phyloP scores from a whole-genome alignment of 2,113 vertebrate species.

The Sakesphorus luctuosus region DNA sequence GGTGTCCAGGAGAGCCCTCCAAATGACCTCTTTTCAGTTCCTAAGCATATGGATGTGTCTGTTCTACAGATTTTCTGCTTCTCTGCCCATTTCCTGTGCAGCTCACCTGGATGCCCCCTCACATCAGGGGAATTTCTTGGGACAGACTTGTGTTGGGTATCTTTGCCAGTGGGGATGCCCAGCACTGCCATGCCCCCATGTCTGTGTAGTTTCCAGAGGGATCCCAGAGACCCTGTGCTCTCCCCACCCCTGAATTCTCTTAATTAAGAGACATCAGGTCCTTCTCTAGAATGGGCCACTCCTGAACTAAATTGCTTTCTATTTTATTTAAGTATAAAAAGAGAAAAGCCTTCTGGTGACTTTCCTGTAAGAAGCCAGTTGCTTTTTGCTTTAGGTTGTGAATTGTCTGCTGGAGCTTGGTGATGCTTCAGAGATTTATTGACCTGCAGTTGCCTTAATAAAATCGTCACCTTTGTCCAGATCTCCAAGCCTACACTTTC shows the following conservation, averaged over 20 bases:
- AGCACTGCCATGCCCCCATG: not conserved
- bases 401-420: not conserved
- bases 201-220: not conserved
- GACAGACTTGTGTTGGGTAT: not conserved
- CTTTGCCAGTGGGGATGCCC: not conserved
- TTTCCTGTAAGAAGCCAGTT: not conserved
- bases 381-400: not conserved
- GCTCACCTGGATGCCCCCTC: not conserved
- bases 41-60: not conserved
- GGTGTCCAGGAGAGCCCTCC: not conserved
- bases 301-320: not conserved
- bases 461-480: conserved; percentile 29
- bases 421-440: conserved; percentile 4
- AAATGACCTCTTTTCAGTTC: not conserved
- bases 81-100: not conserved
- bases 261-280: not conserved
- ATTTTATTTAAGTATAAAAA: not conserved
- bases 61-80: not conserved
- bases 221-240: not conserved
- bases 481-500: not conserved
- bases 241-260: not conserved
- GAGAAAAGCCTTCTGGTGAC: not conserved
- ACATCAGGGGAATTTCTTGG: not conserved
- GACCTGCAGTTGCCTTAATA: not conserved
- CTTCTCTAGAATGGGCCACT: not conserved